Conservation (phyloP, 2,888 invertebrate genomes). For the Dryadula phaetusa region DNA sequence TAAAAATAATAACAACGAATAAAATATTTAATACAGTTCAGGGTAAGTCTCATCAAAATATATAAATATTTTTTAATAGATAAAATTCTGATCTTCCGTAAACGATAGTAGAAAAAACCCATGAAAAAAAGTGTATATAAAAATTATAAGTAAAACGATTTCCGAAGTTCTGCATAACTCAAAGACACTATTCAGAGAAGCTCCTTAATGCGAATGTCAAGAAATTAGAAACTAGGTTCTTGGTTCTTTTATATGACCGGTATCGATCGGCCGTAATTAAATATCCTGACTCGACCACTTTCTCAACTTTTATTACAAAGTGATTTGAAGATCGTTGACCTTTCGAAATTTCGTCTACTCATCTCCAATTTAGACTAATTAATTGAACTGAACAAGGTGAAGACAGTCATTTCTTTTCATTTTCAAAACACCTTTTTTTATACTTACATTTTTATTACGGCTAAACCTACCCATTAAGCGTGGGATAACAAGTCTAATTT, state of each 20-base stretch:
- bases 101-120: too few species aligned
- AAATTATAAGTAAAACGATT: not conserved
- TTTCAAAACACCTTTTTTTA: not conserved
- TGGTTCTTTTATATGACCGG: not conserved
- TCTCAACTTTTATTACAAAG: conserved; percentile 16
- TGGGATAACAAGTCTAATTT: too few species aligned
- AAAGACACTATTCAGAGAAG: conserved; percentile 8
- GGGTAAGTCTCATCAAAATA: too few species aligned
- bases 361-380: conserved; percentile 1
- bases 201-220: not conserved
- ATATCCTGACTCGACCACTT: conserved; percentile 14
- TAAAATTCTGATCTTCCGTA: too few species aligned
- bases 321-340: conserved; percentile 13
- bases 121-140: too few species aligned
- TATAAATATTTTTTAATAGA: too few species aligned
- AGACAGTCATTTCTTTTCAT: not conserved
- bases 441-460: not conserved
- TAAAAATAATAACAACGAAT: too few species aligned
- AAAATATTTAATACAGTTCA: too few species aligned
- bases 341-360: conserved; percentile 8
- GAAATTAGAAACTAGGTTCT: not conserved
- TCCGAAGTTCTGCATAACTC: not conserved
- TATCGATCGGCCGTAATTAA: conserved; percentile 14
- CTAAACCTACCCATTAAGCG: too few species aligned
- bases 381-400: conserved; percentile 4